Percentiles rank a stretch among this genome's conserved stretches.
These are phyloP conservation scores for Hydrotaea cyrtoneurina DNA, from an alignment of 2,888 invertebrate genomes.

Conservation along the genomic window DNA sequence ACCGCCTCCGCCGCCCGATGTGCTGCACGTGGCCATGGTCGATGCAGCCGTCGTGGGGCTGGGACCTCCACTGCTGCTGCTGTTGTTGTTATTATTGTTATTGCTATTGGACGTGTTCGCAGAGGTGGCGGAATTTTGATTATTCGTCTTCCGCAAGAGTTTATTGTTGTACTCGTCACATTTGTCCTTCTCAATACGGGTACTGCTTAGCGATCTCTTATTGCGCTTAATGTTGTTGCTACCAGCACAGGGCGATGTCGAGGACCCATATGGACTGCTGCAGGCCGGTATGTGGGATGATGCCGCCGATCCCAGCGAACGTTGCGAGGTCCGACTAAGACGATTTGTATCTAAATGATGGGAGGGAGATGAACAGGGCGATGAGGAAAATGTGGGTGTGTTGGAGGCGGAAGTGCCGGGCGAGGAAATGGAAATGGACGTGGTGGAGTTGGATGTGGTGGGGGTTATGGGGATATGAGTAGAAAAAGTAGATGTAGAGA, in stretches of 20 bases:
- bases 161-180: constrained; percentile 80
- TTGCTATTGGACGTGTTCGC: background rate
- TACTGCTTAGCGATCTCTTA: constrained; percentile 81
- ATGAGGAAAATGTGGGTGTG: constrained; percentile 53
- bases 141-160: constrained; percentile 77
- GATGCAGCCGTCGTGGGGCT: background rate
- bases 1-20: constrained; percentile 16
- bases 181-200: constrained; percentile 80
- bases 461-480: constrained; percentile 30
- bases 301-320: constrained; percentile 51
- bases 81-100: constrained; percentile 57
- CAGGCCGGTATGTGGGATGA: background rate
- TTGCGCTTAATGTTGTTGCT: constrained; percentile 76
- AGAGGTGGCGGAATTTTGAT: constrained; percentile 43
- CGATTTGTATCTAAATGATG: constrained; percentile 76
- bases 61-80: constrained; percentile 29
- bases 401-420: background rate
- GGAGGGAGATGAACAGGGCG: constrained; percentile 52
- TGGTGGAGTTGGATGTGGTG: constrained; percentile 3
- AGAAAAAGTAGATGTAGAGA: constrained; percentile 65
- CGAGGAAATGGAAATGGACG: background rate
- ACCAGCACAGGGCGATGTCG: constrained; percentile 65
- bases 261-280: constrained; percentile 34
- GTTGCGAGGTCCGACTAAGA: constrained; percentile 71
- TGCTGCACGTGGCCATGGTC: background rate